Evolutionary conservation across 2,113 vertebrate species (phyloP).

Genomic region (Cephalopterus ornatus): DNA sequence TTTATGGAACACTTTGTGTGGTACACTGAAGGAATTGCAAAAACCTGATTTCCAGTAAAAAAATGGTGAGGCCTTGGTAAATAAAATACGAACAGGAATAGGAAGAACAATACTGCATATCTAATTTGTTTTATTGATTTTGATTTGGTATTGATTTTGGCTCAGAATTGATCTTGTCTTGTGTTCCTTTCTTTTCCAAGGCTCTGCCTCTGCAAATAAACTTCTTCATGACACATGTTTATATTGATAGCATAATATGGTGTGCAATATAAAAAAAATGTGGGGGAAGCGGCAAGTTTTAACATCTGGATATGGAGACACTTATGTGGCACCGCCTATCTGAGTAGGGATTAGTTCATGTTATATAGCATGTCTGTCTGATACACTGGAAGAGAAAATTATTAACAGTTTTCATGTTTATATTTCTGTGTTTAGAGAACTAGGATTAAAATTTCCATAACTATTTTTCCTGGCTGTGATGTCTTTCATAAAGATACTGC

Average conservation of each 20-base stretch:
- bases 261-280: background rate
- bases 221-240: background rate
- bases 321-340: background rate
- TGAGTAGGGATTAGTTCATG: background rate
- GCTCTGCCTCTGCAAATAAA: background rate
- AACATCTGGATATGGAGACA: background rate
- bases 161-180: background rate
- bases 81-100: background rate
- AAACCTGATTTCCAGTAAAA: background rate
- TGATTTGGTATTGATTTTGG: constrained; percentile 22
- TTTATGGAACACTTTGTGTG: background rate
- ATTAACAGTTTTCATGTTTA: background rate
- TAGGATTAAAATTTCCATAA: background rate
- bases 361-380: background rate
- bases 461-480: background rate
- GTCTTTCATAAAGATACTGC: background rate
- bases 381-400: background rate
- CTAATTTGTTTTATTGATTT: constrained; percentile 19
- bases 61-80: background rate
- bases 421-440: background rate
- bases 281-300: background rate
- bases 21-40: background rate
- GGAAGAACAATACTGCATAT: background rate
- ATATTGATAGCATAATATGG: background rate
- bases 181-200: background rate